phyloP scores from a whole-genome alignment of 2,113 vertebrate species.

The Mystacornis crossleyi region DNA sequence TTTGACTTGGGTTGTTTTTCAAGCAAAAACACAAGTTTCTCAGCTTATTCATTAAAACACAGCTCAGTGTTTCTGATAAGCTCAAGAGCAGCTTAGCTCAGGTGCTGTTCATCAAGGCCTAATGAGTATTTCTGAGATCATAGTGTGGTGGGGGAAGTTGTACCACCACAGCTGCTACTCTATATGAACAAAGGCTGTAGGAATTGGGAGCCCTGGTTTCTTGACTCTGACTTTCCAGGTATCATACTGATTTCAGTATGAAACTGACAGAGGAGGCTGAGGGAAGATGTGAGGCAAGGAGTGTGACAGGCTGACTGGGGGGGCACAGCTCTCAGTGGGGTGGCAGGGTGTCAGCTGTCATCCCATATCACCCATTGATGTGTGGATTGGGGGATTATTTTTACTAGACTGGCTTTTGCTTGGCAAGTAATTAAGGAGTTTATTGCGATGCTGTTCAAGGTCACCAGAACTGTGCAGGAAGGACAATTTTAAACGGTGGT shows the following conservation, averaged over 20 bases:
- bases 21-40: neutral
- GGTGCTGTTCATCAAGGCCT: neutral
- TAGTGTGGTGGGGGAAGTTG: neutral
- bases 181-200: neutral
- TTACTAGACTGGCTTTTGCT: neutral
- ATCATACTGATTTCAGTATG: fast-evolving
- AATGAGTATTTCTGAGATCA: neutral
- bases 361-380: neutral
- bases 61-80: neutral
- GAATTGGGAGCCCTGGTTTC: neutral
- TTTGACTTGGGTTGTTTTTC: neutral
- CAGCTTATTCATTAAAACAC: neutral
- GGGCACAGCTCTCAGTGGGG: neutral
- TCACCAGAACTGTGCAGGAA: neutral
- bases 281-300: neutral
- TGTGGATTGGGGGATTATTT: neutral
- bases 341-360: neutral
- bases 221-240: neutral
- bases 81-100: neutral
- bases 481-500: neutral
- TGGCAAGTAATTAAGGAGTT: neutral
- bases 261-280: neutral
- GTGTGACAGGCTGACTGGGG: neutral
- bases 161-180: too few relatives aligned
- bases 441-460: neutral